Evolutionary conservation across 2,113 vertebrate genomes (phyloP), one percentile per base, ranked within the genome.

Genomic region (Leiothrix lutea): DNA sequence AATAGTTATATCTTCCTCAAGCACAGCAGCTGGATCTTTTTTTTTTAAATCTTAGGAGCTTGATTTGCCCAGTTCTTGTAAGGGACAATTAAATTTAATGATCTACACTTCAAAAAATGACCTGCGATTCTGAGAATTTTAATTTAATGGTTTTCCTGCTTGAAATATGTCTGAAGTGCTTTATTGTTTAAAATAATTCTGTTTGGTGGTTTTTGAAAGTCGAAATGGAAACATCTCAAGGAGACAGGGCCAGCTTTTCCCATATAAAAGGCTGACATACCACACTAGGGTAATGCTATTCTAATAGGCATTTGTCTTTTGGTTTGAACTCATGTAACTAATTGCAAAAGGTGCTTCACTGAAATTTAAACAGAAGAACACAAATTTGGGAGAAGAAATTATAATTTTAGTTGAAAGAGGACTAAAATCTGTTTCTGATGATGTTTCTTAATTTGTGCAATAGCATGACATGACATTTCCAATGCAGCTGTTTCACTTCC

Each of bases 21-120:
- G 25, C 22, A 79, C 56, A 86, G 84, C 66, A 92, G 60, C 23
- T 93, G 54, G 29, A 81, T 74, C 2, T 82, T 58, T 57, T 35
- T 57, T 35, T 61, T 47, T 62, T 8, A 2, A 69, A 56, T 85
- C 50, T 45, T 45, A 69, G 67, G 44, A 79, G 33, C 24, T 70
- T 73, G 84, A 50, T 69, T 90, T 90, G 42, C 50, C 35, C 56
- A 56, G 42, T 62, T 92, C 90, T 82, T 85, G 11, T 72, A 77
- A 57, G 31, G 54, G 35, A 66, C n/a, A 95, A 86, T 80, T 82
- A 94, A 89, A 88, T 25, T 61, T 94, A 66, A 90, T 71, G 80
- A 86, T 62, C 53, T 72, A 26, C 44, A 42, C 73, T 92, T 91
- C 20, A 74, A 81, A 92, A 89, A 78, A 77, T 51, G 38, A 80